phyloP scores from a whole-genome alignment of 2,888 invertebrate genomes.

The Drosophila monieri region DNA sequence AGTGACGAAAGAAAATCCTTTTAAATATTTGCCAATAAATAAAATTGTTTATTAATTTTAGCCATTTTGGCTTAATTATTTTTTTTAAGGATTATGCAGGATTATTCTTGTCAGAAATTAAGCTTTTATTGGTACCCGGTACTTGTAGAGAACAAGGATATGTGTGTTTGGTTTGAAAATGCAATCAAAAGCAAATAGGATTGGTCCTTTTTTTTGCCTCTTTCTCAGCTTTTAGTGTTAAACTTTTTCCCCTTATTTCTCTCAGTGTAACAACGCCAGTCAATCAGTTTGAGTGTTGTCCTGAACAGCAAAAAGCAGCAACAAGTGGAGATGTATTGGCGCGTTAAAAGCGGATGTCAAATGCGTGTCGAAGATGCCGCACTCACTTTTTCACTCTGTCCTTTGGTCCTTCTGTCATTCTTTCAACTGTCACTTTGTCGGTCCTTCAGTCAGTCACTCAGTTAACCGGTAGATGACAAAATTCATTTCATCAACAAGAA shows the following conservation, averaged over 20 bases:
- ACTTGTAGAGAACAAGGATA: no score
- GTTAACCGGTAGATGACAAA: conserved; percentile 21
- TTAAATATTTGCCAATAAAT: no score
- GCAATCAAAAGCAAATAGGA: no score
- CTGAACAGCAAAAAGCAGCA: conserved; percentile 40
- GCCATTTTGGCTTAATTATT: no score
- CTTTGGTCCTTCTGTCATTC: conserved; percentile 10
- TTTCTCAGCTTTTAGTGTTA: no score
- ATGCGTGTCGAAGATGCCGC: conserved; percentile 48
- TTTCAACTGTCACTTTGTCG: conserved; percentile 1
- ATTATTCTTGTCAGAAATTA: no score
- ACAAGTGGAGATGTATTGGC: conserved; percentile 67
- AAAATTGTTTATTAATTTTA: no score
- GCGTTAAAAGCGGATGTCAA: conserved; percentile 53
- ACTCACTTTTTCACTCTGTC: conserved; percentile 18
- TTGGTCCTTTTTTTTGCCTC: no score
- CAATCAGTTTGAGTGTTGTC: conserved; percentile 68
- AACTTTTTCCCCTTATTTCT: not conserved
- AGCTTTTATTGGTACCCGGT: no score
- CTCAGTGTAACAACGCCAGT: conserved; percentile 27
- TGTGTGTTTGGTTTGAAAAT: no score
- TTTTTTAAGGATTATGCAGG: no score
- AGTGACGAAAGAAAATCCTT: no score
- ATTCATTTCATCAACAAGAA: not conserved
- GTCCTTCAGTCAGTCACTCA: conserved; percentile 13